These are phyloP conservation scores for Philotrypesis tridentata DNA, from an alignment of 1,140 invertebrate genomes.

Conservation along the genomic window DNA sequence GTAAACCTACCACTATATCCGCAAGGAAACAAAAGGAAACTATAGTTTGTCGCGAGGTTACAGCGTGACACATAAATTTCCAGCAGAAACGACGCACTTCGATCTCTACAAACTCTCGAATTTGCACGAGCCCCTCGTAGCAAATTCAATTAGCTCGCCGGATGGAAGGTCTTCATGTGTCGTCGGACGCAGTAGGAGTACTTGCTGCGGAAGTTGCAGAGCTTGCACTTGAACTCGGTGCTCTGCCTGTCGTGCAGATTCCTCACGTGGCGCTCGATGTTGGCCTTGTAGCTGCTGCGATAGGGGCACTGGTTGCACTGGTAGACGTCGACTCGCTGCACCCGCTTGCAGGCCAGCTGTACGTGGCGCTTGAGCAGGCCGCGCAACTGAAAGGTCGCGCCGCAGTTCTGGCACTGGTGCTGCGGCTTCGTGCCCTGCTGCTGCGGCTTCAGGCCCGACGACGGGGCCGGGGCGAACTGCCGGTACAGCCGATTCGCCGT, in stretches of 20 bases:
- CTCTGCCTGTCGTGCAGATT: conserved; percentile 64
- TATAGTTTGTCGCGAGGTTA: too few relatives aligned
- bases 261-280: conserved; percentile 65
- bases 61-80: neutral
- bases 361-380: conserved; percentile 69
- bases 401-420: conserved; percentile 66
- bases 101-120: neutral
- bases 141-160: neutral
- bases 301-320: conserved; percentile 65
- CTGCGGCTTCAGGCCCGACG: neutral
- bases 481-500: neutral
- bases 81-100: neutral
- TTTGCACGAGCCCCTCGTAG: too few relatives aligned
- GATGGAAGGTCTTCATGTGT: conserved; percentile 66
- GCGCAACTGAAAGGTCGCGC: conserved; percentile 65
- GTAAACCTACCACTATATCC: too few relatives aligned
- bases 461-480: neutral
- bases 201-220: conserved; percentile 65
- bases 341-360: conserved; percentile 66
- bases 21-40: too few relatives aligned
- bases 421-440: neutral
- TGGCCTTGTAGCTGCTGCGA: conserved; percentile 66
- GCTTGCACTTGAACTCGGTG: conserved; percentile 66
- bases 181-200: conserved; percentile 66
- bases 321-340: conserved; percentile 59